phyloP scores from a whole-genome alignment of 2,797 vertebrate genomes.

The Acrossocheilus fasciatus region DNA sequence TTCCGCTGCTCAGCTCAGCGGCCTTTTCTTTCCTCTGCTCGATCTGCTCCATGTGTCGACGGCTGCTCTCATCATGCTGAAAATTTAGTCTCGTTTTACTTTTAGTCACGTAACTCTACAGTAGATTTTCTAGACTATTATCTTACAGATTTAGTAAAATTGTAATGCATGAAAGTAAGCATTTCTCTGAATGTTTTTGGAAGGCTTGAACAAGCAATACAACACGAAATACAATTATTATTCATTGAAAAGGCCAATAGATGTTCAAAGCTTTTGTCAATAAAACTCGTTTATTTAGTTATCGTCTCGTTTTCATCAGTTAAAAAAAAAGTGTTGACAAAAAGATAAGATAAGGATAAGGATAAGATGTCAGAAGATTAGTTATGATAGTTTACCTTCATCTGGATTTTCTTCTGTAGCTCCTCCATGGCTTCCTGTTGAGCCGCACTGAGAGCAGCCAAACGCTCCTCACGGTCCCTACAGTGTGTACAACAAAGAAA shows the following conservation, averaged over 20 bases:
- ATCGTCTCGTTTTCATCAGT: neutral
- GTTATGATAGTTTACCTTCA: constrained; percentile 82
- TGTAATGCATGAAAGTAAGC: neutral
- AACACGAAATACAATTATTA: neutral
- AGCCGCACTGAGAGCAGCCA: constrained; percentile 96
- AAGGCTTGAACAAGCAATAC: neutral
- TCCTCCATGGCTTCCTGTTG: constrained; percentile 99
- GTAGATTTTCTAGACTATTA: neutral
- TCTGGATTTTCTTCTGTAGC: constrained; percentile 98
- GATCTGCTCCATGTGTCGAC: constrained; percentile 98
- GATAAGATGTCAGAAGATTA: neutral
- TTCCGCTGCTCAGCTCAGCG: constrained; percentile 95
- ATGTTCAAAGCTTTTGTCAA: neutral
- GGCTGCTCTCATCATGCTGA: constrained; percentile 97
- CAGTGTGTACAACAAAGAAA: neutral
- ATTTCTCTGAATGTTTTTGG: neutral
- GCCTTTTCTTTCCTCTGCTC: constrained; percentile 99
- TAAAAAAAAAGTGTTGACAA: too few species aligned
- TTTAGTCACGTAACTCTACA: neutral
- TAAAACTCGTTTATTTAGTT: neutral
- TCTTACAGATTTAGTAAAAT: neutral
- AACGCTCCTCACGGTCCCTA: constrained; percentile 94
- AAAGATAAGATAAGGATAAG: neutral
- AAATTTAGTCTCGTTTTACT: neutral
- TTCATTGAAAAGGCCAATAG: neutral